A percentile compares a stretch with the other conserved stretches of the same genome.
Evolutionary conservation across 2,888 invertebrate species (phyloP).

Genomic region (Rotaria magnacalcarata): DNA sequence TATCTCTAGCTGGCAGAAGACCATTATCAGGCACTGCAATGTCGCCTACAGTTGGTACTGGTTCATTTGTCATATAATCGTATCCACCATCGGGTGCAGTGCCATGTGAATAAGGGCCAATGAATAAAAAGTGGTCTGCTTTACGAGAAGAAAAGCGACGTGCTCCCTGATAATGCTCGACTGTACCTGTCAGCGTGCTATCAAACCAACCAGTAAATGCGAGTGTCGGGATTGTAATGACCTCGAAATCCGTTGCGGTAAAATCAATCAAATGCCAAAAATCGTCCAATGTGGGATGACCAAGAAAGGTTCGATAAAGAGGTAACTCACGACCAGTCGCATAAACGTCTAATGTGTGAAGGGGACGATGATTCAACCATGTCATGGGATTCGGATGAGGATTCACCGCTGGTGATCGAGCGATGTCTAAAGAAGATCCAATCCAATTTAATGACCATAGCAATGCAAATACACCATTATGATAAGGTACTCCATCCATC

Average conservation of each 20-base stretch:
- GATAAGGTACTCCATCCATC: slow-evolving; percentile 13
- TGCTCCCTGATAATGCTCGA: neutral
- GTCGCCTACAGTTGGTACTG: neutral
- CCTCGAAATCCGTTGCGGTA: neutral
- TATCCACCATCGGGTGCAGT: slow-evolving; percentile 37
- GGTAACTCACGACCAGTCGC: neutral
- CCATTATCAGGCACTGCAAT: neutral
- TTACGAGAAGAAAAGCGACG: neutral
- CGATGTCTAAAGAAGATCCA: neutral
- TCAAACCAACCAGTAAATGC: slow-evolving; percentile 42
- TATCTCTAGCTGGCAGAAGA: slow-evolving; percentile 38
- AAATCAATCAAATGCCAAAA: slow-evolving; percentile 1
- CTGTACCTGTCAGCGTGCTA: slow-evolving; percentile 21
- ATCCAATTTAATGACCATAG: slow-evolving; percentile 12
- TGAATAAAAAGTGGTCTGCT: slow-evolving; percentile 35
- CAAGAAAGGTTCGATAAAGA: neutral
- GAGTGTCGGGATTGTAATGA: slow-evolving; percentile 17
- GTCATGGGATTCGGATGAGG: neutral
- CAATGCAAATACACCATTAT: neutral
- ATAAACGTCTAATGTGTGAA: neutral
- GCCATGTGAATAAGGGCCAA: slow-evolving; percentile 36
- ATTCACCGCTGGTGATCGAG: no score
- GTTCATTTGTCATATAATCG: slow-evolving; percentile 1
- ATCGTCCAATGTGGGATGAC: slow-evolving; percentile 32
- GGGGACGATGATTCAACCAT: slow-evolving; percentile 6